Base-by-base conservation (phyloP, 2,888 invertebrate species). In the Rhamnusium bicolor region DNA sequence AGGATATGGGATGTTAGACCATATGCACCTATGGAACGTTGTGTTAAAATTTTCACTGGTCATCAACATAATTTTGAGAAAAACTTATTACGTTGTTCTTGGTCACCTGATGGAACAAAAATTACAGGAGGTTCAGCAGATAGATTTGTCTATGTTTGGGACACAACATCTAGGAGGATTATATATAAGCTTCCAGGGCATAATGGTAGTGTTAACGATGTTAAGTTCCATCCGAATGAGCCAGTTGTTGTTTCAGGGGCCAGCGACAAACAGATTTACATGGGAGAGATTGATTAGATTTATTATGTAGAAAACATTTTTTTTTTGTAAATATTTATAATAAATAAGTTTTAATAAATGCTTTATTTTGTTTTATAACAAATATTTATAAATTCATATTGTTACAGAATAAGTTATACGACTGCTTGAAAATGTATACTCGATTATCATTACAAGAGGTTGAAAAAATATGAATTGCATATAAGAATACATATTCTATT, bases 31-130 rank as follows among this genome's bases (percentile, higher is more conserved):
- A 92, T 93, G 47, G 98, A 98, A 85, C 91, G 99, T 78, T 98
- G 98, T 88, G 95, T 98, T 0, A 98, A 98, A 88, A 93, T 98
- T 47, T 91, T 84, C 29, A 80, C 78, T 74, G 88, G 98, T 0
- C 98, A 98, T 89, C 96, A 97, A 84, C 98, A 99, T 88, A 98
- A 98, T 89, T 99, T 98, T 88, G 99, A 99, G 89, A 97, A 97
- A 89, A 99, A 99, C 90, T 90, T 99, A 72, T 88, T 99, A 70
- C 91, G 96, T 98, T 1, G 92, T 94, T 0, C 78, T 2, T 78
- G 78, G 78, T 81, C 82, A 19, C 80, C 79, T 21, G 82, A 82
- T 72, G 82, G 81, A 16, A 79, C 77, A 21, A 82, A 81, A 73
- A 78, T 82, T 24, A 91, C 95, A 1, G 94, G 96, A 0, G 99